phyloP scores from a whole-genome alignment of 2,797 vertebrate species.

The Morelia viridis region DNA sequence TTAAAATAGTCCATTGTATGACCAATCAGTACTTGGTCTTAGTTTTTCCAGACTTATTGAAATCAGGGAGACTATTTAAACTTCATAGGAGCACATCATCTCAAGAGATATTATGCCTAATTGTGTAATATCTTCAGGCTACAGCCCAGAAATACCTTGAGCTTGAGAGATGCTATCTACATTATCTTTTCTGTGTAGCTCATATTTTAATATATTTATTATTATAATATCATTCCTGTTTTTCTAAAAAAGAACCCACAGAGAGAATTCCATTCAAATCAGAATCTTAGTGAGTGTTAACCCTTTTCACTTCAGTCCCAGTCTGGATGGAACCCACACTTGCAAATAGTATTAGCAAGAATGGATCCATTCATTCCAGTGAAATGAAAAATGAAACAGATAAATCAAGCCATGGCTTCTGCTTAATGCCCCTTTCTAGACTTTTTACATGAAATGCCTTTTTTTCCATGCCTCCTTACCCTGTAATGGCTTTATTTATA shows the following conservation, averaged over 20 bases:
- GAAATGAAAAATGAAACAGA: slow-evolving; percentile 3
- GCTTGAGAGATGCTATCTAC: background rate
- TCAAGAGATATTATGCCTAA: background rate
- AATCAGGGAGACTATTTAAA: background rate
- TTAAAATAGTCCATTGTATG: background rate
- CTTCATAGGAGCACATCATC: background rate
- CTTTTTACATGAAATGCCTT: background rate
- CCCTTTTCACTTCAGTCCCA: background rate
- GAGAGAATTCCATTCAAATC: background rate
- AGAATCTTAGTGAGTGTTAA: background rate
- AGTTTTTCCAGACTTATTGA: background rate
- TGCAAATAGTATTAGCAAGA: background rate
- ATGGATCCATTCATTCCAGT: background rate
- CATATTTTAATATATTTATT: background rate
- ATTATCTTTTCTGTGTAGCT: background rate
- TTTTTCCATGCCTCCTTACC: background rate
- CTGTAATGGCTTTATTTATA: background rate
- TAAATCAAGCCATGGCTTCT: background rate
- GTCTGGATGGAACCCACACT: too few species aligned
- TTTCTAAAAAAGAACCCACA: background rate
- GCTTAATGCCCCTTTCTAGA: background rate
- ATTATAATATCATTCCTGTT: background rate
- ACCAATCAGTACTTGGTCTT: background rate
- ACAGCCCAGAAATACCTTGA: background rate
- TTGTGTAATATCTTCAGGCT: background rate